phyloP scores from a whole-genome alignment of 2,797 vertebrate species.

The Betta splendens region DNA sequence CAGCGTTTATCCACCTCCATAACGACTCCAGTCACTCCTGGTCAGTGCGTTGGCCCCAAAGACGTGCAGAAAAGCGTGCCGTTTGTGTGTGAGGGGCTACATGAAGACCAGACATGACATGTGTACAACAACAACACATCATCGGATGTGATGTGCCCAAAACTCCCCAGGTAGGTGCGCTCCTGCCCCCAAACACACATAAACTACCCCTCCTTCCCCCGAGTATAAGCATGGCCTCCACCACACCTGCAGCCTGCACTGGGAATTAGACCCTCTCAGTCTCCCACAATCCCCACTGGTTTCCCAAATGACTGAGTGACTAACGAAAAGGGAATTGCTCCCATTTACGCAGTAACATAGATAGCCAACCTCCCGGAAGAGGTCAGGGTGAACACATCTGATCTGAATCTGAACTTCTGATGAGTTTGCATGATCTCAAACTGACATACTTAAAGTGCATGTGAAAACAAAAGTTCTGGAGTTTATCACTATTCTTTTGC shows the following conservation, averaged over 20 bases:
- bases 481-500: no score
- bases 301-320: conserved; percentile 67
- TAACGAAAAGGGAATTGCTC: conserved; percentile 65
- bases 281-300: conserved; percentile 66
- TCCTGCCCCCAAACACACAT: conserved; percentile 46
- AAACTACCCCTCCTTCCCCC: conserved; percentile 61
- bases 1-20: conserved; percentile 67
- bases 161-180: conserved; percentile 70
- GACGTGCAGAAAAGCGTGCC: conserved; percentile 19
- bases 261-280: conserved; percentile 74
- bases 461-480: not conserved
- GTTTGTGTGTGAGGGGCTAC: conserved; percentile 26
- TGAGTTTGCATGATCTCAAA: conserved; percentile 27
- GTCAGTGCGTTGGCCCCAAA: conserved; percentile 54
- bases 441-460: not conserved
- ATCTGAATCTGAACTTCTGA: conserved; percentile 44
- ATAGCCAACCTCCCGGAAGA: conserved; percentile 66
- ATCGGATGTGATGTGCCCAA: conserved; percentile 53
- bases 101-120: conserved; percentile 49
- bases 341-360: conserved; percentile 65
- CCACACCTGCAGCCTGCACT: conserved; percentile 82
- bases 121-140: conserved; percentile 47
- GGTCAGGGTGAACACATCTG: conserved; percentile 51
- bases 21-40: conserved; percentile 60
- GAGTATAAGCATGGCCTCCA: conserved; percentile 70